These are phyloP conservation scores for Stramonita haemastoma DNA, from an alignment of 2,888 invertebrate genomes.

Conservation along the genomic window DNA sequence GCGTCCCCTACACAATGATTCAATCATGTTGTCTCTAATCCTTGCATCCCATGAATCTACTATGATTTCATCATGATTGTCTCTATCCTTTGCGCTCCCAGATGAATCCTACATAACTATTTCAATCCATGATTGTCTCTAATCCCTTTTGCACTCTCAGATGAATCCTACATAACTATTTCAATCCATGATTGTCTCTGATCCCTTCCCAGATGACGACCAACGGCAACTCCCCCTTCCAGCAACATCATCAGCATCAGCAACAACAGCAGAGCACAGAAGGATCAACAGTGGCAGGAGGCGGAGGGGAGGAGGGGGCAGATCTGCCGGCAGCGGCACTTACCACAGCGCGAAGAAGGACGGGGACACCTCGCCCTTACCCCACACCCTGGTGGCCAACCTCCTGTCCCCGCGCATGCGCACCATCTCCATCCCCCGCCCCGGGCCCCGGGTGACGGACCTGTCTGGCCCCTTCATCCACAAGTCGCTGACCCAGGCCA, in stretches of 20 bases:
- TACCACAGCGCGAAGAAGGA: slow-evolving; percentile 1
- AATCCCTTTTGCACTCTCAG: too few relatives aligned
- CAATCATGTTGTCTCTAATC: too few relatives aligned
- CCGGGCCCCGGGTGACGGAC: not conserved
- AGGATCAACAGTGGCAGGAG: not conserved
- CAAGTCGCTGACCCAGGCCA: slow-evolving; percentile 36
- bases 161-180: too few relatives aligned
- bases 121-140: too few relatives aligned
- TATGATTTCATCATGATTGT: too few relatives aligned
- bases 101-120: too few relatives aligned
- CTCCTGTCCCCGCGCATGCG: slow-evolving; percentile 44
- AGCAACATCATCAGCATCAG: not conserved
- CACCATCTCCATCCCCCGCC: slow-evolving; percentile 49
- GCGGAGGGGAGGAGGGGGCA: not conserved
- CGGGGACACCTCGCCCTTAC: slow-evolving; percentile 7
- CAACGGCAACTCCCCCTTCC: too few relatives aligned
- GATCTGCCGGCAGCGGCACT: not conserved
- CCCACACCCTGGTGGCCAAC: slow-evolving; percentile 28
- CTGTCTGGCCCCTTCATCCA: slow-evolving; percentile 35
- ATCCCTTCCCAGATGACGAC: too few relatives aligned
- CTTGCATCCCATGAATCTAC: too few relatives aligned
- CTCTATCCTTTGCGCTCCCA: too few relatives aligned
- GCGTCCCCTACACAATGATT: too few relatives aligned
- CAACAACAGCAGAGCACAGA: not conserved
- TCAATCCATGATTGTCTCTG: too few relatives aligned